Percentiles rank a stretch among this genome's conserved stretches.
Evolutionary conservation across 2,888 invertebrate genomes (phyloP).

Genomic region (Leptinotarsa peninsularis): DNA sequence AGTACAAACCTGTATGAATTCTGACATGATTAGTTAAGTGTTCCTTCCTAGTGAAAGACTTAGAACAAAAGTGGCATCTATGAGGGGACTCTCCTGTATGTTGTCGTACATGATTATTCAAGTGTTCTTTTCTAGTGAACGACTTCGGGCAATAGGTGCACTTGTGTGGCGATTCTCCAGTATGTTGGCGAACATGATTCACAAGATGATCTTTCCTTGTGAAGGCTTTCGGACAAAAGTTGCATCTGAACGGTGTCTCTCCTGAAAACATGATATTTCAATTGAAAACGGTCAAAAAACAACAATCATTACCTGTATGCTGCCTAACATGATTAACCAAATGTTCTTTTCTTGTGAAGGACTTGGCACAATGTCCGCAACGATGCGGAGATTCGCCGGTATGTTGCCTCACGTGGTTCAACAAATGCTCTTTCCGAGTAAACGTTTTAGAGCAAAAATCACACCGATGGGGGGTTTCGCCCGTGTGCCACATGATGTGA

Average conservation of each 20-base stretch:
- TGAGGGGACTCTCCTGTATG: conserved; percentile 91
- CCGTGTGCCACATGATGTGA: conserved; percentile 89
- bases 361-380: conserved; percentile 88
- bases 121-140: conserved; percentile 84
- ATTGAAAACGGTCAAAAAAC: background rate
- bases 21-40: conserved; percentile 87
- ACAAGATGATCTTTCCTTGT: conserved; percentile 86
- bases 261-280: conserved; percentile 39
- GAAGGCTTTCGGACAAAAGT: conserved; percentile 87
- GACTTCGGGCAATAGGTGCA: conserved; percentile 83
- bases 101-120: conserved; percentile 87
- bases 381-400: conserved; percentile 87
- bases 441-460: conserved; percentile 85
- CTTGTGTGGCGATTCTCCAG: conserved; percentile 80
- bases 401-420: conserved; percentile 83
- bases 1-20: conserved; percentile 67
- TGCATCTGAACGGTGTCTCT: conserved; percentile 81
- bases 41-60: conserved; percentile 87
- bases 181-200: conserved; percentile 78
- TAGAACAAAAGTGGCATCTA: conserved; percentile 85
- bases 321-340: conserved; percentile 87
- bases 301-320: conserved; percentile 72
- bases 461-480: conserved; percentile 82
- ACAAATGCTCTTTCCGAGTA: conserved; percentile 80
- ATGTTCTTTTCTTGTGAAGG: conserved; percentile 88